Evolutionary conservation across 2,888 invertebrate genomes (phyloP).

Genomic region (Chrysopilus asiliformis): DNA sequence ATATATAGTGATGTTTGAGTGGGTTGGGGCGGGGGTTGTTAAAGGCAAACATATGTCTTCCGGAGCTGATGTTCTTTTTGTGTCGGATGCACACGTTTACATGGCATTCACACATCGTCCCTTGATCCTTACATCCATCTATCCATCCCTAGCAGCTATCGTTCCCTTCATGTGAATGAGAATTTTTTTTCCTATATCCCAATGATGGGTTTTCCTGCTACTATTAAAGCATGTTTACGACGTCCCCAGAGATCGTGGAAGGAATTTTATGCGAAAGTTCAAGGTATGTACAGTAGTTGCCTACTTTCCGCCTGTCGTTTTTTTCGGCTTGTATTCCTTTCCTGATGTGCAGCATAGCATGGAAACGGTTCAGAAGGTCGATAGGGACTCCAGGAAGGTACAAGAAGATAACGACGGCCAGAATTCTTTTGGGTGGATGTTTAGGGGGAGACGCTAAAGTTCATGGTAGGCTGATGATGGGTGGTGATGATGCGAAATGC

Average conservation of each 20-base stretch:
- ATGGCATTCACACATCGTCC: neutral
- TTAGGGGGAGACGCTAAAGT: too few species aligned
- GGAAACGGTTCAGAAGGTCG: too few species aligned
- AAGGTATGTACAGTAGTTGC: too few species aligned
- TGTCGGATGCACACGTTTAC: neutral
- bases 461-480: too few species aligned
- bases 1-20: too few species aligned
- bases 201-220: slow-evolving; percentile 6
- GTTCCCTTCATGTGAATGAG: neutral
- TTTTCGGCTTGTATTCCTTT: too few species aligned
- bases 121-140: neutral
- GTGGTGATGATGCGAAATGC: too few species aligned
- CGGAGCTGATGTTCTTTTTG: neutral
- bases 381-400: too few species aligned
- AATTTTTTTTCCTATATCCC: neutral
- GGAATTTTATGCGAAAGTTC: slow-evolving; percentile 11
- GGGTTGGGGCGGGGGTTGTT: neutral
- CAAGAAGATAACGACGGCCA: too few species aligned
- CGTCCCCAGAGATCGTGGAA: slow-evolving; percentile 11
- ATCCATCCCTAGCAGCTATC: neutral
- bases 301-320: too few species aligned
- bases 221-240: slow-evolving; percentile 13
- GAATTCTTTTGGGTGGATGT: too few species aligned
- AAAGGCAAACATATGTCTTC: neutral
- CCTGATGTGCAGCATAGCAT: too few species aligned